Evolutionary conservation across 2,113 vertebrate genomes (phyloP).

Genomic region (Seriola quinqueradiata): DNA sequence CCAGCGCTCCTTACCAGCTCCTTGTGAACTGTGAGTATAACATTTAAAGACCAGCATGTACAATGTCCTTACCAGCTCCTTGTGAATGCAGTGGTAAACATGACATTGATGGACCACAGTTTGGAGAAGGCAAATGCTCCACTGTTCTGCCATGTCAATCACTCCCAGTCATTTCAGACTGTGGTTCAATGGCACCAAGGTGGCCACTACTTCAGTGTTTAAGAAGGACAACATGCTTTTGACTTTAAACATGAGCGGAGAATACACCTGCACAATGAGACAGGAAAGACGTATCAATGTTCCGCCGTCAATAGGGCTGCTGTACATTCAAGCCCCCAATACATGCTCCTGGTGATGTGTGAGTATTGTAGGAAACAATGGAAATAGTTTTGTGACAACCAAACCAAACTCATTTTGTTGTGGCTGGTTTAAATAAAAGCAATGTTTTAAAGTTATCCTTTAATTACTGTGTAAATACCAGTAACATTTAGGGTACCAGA

Average conservation of each 20-base stretch:
- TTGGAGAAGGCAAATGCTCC: conserved; percentile 50
- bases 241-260: conserved; percentile 66
- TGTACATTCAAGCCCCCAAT: conserved; percentile 40
- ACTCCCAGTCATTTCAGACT: conserved; percentile 69
- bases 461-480: background rate
- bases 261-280: conserved; percentile 76
- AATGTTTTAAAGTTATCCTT: background rate
- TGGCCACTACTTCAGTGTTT: conserved; percentile 51
- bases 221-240: conserved; percentile 38
- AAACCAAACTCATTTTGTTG: background rate
- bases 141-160: conserved; percentile 69
- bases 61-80: too few species aligned
- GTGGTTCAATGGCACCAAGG: conserved; percentile 61
- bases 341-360: conserved; percentile 77
- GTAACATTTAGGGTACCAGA: background rate
- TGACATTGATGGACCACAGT: conserved; percentile 48
- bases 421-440: background rate
- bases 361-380: conserved; percentile 54
- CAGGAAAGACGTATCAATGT: conserved; percentile 70
- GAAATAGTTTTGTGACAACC: background rate
- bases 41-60: conserved; percentile 36
- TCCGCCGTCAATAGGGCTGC: conserved; percentile 60
- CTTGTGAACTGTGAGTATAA: conserved; percentile 81
- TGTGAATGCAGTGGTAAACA: too few species aligned
- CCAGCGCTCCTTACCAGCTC: conserved; percentile 61